A percentile compares a stretch with the other conserved stretches of the same genome.
phyloP scores from a whole-genome alignment of 2,113 vertebrate genomes.

The Eurypyga helias region DNA sequence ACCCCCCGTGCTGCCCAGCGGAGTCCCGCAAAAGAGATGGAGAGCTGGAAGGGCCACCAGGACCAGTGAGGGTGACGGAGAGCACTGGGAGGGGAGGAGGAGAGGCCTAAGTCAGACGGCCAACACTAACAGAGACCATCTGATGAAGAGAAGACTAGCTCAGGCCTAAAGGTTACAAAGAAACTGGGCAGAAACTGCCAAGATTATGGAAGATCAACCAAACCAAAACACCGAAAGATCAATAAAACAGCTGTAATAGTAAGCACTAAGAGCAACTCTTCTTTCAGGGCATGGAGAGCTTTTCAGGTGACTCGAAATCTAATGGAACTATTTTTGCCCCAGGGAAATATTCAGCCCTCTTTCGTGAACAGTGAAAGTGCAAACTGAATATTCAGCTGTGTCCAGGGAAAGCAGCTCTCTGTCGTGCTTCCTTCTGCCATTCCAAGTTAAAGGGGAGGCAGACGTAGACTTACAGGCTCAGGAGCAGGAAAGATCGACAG shows the following conservation, averaged over 20 bases:
- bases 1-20: constrained; percentile 26
- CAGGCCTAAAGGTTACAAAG: neutral
- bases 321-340: neutral
- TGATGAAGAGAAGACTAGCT: neutral
- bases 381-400: neutral
- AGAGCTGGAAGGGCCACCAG: neutral
- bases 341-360: neutral
- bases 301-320: neutral
- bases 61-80: neutral
- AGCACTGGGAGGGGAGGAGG: neutral
- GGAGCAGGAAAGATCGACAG: neutral
- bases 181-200: neutral
- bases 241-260: neutral
- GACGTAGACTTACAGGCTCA: neutral
- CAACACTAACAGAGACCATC: constrained; percentile 43
- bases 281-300: neutral
- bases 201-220: neutral
- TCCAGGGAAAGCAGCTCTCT: neutral
- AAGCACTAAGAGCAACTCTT: neutral
- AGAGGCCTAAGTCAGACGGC: neutral
- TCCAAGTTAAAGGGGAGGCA: rapidly evolving
- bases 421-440: neutral
- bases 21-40: neutral
- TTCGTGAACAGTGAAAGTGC: neutral
- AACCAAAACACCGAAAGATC: neutral